Conservation (phyloP, 1,140 invertebrate genomes). For the Fopius arisanus region DNA sequence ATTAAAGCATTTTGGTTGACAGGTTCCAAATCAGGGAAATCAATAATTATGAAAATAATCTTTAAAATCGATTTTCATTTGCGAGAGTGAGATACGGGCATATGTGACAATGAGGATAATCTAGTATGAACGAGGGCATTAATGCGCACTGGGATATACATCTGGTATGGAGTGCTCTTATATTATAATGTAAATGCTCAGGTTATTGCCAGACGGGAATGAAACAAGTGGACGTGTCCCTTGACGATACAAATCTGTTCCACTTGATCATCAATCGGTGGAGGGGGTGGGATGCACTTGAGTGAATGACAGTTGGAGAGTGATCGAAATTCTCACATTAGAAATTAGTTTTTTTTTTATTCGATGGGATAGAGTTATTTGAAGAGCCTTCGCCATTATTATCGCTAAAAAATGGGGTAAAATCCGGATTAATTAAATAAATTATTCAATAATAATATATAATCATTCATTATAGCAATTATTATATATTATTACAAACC, state of each 20-base stretch:
- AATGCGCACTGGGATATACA: constrained; percentile 11
- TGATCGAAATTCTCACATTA: neutral
- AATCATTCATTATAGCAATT: too few relatives aligned
- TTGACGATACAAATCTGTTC: constrained; percentile 37
- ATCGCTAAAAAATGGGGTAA: too few relatives aligned
- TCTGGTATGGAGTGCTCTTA: constrained; percentile 26
- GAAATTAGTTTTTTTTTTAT: neutral
- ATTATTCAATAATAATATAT: too few relatives aligned
- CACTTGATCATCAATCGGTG: constrained; percentile 37
- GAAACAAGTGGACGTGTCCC: constrained; percentile 36
- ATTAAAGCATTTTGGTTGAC: too few relatives aligned
- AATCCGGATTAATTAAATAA: too few relatives aligned
- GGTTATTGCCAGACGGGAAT: constrained; percentile 35
- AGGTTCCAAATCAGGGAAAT: too few relatives aligned
- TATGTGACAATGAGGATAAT: neutral
- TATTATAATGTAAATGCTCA: constrained; percentile 39
- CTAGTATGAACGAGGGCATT: neutral
- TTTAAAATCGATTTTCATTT: too few relatives aligned
- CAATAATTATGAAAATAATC: too few relatives aligned
- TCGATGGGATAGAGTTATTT: too few relatives aligned
- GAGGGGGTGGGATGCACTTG: neutral
- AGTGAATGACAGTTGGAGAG: neutral
- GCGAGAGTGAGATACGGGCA: neutral
- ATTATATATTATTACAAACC: too few relatives aligned
- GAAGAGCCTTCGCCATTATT: too few relatives aligned